These are phyloP conservation scores for Cryptocheilus praepositus DNA, from an alignment of 2,888 invertebrate species.

Conservation along the genomic window DNA sequence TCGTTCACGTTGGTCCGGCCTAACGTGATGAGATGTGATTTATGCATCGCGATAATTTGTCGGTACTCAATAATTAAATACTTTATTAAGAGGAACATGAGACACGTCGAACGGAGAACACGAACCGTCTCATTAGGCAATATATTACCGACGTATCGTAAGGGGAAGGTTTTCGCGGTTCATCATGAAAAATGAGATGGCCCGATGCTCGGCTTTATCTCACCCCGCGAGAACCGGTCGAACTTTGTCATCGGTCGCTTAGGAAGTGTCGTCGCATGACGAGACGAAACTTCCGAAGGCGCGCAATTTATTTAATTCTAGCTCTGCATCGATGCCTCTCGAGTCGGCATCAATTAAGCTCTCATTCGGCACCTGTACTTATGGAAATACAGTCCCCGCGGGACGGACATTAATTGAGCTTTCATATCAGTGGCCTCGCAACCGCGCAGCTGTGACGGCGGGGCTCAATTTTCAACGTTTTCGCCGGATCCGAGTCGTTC, in stretches of 20 bases:
- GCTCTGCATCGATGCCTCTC: neutral
- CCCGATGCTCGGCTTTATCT: too few relatives aligned
- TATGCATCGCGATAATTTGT: slow-evolving; percentile 5
- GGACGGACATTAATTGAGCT: slow-evolving; percentile 28
- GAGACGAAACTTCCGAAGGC: neutral
- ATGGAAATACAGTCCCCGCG: slow-evolving; percentile 28
- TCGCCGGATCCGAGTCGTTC: slow-evolving; percentile 12
- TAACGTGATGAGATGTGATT: neutral
- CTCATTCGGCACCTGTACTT: slow-evolving; percentile 38
- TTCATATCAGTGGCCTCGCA: neutral
- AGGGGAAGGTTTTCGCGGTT: too few relatives aligned
- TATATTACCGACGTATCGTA: too few relatives aligned
- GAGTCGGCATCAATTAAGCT: slow-evolving; percentile 22
- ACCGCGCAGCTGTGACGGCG: neutral
- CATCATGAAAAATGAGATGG: too few relatives aligned
- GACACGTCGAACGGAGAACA: too few relatives aligned
- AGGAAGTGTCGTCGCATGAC: neutral
- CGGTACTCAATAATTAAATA: slow-evolving; percentile 7
- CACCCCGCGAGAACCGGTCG: too few relatives aligned
- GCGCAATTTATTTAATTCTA: slow-evolving; percentile 5
- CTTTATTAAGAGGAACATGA: neutral
- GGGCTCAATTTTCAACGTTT: slow-evolving; percentile 30
- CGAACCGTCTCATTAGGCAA: too few relatives aligned
- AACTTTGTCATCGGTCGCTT: neutral
- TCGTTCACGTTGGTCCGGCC: neutral